Base-by-base conservation (phyloP, 2,888 invertebrate genomes). In the Brenthis ino region DNA sequence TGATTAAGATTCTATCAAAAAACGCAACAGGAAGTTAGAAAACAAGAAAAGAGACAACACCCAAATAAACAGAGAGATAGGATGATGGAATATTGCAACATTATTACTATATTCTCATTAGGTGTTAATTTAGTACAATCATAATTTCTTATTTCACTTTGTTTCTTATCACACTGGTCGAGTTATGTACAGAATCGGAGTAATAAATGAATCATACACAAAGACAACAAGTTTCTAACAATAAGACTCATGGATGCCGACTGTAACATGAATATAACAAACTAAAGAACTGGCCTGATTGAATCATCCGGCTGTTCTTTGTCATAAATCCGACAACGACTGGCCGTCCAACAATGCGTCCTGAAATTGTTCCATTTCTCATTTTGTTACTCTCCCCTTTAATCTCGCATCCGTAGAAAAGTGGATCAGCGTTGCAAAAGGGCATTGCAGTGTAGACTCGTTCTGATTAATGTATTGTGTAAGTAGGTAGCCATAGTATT, bases 281-380 rank as follows among this genome's bases (percentile, higher is more conserved):
- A 91, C 91, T 91, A 90, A 91, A 91, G 91, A 92, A 87, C 88
- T 83, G 82, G 82, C 79, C 89, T 92, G 93, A 93, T 93, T 93
- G 92, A 93, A 93, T 93, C 92, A 93, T 91, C 90, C 90, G 82
- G 85, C 87, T 84, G 89, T 89, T 91, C 92, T 92, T 92, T 93
- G 92, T 92, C 92, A 92, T 93, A 92, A 92, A 91, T 91, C 91
- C 91, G 89, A 88, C 90, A 88, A 88, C 91, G 90, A 89, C 85
- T 87, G 82, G 87, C 85, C 85, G 81, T 84, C 89, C 87, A 88
- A 93, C 92, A 93, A 92, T 93, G 87, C 91, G 88, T 87, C 85
- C 89, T 89, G 89, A 91, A 92, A 92, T 92, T 90, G 92, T 91
- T 92, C 86, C 91, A 92, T 92, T 92, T 91, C 92, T 91, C 92